Evolutionary conservation across 2,888 invertebrate species (phyloP), one percentile per base, ranked within the genome.

Genomic region (Athalia circularis): DNA sequence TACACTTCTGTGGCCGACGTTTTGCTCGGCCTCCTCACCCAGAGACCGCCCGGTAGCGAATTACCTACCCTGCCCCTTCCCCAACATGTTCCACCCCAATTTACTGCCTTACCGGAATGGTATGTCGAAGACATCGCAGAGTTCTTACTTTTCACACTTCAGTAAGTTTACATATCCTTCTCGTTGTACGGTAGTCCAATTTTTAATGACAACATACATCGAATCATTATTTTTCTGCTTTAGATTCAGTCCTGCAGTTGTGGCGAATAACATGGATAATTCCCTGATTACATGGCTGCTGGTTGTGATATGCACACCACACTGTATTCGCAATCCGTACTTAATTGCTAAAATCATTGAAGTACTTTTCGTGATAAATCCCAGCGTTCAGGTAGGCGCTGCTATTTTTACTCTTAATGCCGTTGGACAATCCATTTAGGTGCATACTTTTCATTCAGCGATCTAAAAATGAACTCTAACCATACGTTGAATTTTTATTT

Each of bases 101-200:
- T 98, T 92, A 94, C 95, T 77, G 97, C 98, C 85, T 93, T 97
- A 88, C 99, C 99, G 61, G 99, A 99, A 92, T 99, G 98, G 96
- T 97, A 98, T 90, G 94, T 99, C 84, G 99, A 99, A 91, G 99
- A 99, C 89, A 95, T 99, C 85, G 98, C 99, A 9, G 99, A 99
- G 91, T 97, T 99, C 91, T 93, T 99, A 86, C 93, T 98, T 52
- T 98, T 98, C 89, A 94, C 96, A 4, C 93, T 98, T 87, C 97
- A 97, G 97, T 97, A 91, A 95, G 96, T 94, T 43, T 77, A 29
- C 68, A 29, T 9, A 65, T 61, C 48, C 45, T n/a, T 45, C 29
- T 29, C 61, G 7, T 6, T 61, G n/a, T 43, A 65, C 47, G 59
- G 77, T 67, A 70, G 61, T 72, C 67, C 61, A 29, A 29, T 74